Evolutionary conservation across 2,113 vertebrate species (phyloP), one percentile per base, ranked within the genome.

Genomic region (Toxotes jaculatrix): DNA sequence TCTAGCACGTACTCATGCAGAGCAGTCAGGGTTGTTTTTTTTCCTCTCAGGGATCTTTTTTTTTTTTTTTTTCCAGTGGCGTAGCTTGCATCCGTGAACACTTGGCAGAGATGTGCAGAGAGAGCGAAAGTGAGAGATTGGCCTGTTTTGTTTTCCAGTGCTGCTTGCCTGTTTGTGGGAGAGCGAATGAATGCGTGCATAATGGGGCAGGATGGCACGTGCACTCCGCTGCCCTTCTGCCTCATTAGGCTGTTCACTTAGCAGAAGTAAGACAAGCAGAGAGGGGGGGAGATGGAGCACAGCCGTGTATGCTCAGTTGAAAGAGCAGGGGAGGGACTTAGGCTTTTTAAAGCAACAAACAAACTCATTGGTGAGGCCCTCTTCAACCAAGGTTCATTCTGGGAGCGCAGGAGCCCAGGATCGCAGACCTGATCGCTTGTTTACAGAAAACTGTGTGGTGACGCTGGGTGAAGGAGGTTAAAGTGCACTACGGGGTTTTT

Each of bases 241-340:
- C 93, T 91, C 91, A 88, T 92, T 90, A 93, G 86, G 83, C 80
- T 77, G 83, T 83, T 89, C 87, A 87, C 86, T 91, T 86, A 85
- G 80, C 83, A 89, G 78, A 85, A 92, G 89, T 80, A 91, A 91
- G 91, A 88, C 85, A 69, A 76, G 80, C 59, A 56, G 80, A 74
- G 70, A 45, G 64, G 42, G 64, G 42, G 40, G n/a, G 80, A 12
- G 72, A 38, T 36, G 53, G 69, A 47, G 65, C 13, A 1, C 13
- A 31, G 74, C 66, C 78, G 69, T 65, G 69, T 62, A 45, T 74
- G 61, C 66, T 80, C 40, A 13, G 69, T 61, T 59, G 74, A 62
- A 55, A 66, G 42, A 57, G 68, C 55, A 63, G 74, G 56, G 77
- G 80, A 40, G 68, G 43, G 71, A 63, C 43, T 59, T 13, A 49